A percentile compares a stretch with the other conserved stretches of the same genome.
These are phyloP conservation scores for Tauraco hartlaubi DNA, from an alignment of 2,797 vertebrate genomes.

Conservation along the genomic window DNA sequence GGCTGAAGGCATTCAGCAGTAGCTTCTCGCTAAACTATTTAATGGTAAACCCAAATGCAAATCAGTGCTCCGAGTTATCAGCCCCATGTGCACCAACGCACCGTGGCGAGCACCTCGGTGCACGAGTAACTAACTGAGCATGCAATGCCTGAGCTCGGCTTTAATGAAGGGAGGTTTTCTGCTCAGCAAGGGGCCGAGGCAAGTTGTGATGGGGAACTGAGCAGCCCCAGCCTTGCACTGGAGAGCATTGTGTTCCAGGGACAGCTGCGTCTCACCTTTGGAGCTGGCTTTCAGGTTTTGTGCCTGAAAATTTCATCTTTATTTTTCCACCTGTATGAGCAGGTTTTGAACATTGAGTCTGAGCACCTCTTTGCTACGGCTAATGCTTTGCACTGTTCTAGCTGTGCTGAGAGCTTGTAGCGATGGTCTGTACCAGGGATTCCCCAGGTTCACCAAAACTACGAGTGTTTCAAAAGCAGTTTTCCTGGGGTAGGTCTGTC, in stretches of 20 bases:
- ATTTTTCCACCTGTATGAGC: background rate
- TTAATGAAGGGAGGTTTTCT: background rate
- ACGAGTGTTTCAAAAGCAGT: background rate
- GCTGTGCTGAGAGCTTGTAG: background rate
- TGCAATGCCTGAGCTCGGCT: background rate
- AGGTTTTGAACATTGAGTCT: background rate
- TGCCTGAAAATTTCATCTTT: background rate
- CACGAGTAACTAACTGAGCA: background rate
- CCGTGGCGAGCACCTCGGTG: rapidly evolving
- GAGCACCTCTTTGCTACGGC: background rate
- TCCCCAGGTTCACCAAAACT: background rate
- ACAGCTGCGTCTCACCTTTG: background rate
- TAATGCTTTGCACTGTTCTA: background rate
- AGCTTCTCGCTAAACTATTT: background rate
- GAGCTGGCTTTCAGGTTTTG: background rate
- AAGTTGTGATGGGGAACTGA: background rate
- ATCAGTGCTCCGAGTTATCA: background rate
- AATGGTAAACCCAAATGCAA: slow-evolving; percentile 26
- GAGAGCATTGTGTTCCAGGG: background rate
- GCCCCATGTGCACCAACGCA: background rate
- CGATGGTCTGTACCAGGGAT: background rate
- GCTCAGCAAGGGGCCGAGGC: background rate
- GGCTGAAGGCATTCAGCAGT: background rate
- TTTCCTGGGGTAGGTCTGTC: background rate
- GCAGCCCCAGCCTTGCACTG: background rate